These are phyloP conservation scores for Erethizon dorsatum DNA, from an alignment of 2,797 vertebrate genomes.

Conservation along the genomic window DNA sequence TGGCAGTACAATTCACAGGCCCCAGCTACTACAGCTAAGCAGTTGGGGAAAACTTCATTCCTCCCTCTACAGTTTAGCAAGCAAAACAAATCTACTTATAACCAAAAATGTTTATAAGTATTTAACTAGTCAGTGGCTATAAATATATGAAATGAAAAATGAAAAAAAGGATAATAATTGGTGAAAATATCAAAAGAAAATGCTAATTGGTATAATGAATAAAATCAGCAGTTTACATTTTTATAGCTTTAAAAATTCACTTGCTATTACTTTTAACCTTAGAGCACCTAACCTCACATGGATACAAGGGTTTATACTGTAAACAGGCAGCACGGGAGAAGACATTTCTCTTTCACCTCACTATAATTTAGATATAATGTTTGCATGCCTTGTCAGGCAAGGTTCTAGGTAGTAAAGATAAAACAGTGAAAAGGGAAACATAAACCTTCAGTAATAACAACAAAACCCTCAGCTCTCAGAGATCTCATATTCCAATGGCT, in stretches of 20 bases:
- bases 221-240: conserved; percentile 13
- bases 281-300: neutral
- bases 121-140: neutral
- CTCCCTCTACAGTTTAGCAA: neutral
- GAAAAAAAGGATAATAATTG: neutral
- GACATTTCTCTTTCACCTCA: neutral
- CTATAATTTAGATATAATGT: neutral
- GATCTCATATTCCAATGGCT: too few relatives aligned
- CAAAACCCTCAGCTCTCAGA: neutral
- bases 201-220: neutral
- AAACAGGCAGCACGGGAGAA: neutral
- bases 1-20: neutral
- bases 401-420: neutral
- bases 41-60: neutral
- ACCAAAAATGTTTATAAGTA: neutral
- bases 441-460: neutral
- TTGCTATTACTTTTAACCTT: neutral
- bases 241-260: neutral
- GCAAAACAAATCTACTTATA: neutral
- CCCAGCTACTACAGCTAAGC: neutral
- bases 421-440: neutral
- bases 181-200: neutral
- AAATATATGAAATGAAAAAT: conserved; percentile 29
- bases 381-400: neutral
- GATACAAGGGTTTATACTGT: neutral